Conservation (phyloP, 2,797 vertebrate genomes). For the Nannoperca obscura region DNA sequence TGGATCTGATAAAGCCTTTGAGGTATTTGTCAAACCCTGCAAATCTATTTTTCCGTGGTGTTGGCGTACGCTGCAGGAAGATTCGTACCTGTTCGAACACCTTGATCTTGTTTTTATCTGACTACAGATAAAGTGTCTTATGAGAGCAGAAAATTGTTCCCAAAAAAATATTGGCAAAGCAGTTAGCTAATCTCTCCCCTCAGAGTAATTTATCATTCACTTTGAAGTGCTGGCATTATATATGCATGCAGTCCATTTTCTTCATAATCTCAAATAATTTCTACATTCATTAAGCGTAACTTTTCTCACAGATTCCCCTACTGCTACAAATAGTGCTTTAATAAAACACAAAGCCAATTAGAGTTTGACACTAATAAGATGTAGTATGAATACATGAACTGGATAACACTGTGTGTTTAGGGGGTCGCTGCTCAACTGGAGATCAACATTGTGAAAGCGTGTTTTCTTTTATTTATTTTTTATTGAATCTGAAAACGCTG, state of each 20-base stretch:
- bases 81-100: conserved; percentile 42
- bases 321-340: conserved; percentile 19
- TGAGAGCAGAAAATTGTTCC: conserved; percentile 21
- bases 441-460: conserved; percentile 44
- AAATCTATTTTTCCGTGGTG: conserved; percentile 64
- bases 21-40: conserved; percentile 67
- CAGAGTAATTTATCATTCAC: conserved; percentile 33
- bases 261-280: conserved; percentile 7
- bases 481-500: conserved; percentile 33
- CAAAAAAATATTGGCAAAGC: conserved; percentile 29
- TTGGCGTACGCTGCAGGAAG: conserved; percentile 1
- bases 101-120: conserved; percentile 48
- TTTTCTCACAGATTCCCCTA: background rate
- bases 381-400: conserved; percentile 40
- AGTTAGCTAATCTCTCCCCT: conserved; percentile 33
- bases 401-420: conserved; percentile 35
- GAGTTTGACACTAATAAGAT: conserved; percentile 35
- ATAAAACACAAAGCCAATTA: conserved; percentile 43
- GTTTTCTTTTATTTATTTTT: conserved; percentile 23
- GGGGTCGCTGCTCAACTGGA: conserved; percentile 39
- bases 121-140: conserved; percentile 35
- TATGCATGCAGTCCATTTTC: conserved; percentile 13
- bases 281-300: conserved; percentile 4
- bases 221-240: conserved; percentile 3
- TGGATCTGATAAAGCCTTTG: conserved; percentile 71